These are phyloP conservation scores for Eremobia ochroleuca DNA, from an alignment of 2,888 invertebrate genomes.

Conservation along the genomic window DNA sequence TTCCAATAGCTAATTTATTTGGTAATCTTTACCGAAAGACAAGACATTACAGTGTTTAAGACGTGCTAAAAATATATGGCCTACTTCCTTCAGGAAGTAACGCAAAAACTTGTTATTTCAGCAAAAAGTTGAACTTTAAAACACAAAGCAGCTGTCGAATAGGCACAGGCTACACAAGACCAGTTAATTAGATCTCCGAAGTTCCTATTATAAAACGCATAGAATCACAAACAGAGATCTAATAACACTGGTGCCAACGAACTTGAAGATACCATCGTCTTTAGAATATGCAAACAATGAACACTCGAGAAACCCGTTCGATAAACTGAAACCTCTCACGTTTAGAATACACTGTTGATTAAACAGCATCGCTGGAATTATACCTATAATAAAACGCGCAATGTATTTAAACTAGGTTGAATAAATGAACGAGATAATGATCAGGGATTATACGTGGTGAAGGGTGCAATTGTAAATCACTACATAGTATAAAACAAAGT, in stretches of 20 bases:
- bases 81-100: conserved; percentile 5
- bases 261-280: conserved; percentile 64
- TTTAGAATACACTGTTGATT: conserved; percentile 75
- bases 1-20: not conserved
- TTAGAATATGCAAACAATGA: conserved; percentile 76
- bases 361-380: conserved; percentile 62
- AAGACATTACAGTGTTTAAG: not conserved
- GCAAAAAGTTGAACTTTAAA: conserved; percentile 51
- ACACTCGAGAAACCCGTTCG: conserved; percentile 60
- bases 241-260: conserved; percentile 61
- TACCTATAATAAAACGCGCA: conserved; percentile 63
- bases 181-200: conserved; percentile 60
- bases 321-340: conserved; percentile 64
- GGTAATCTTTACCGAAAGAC: not conserved
- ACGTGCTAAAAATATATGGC: conserved; percentile 33
- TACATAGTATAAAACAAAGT: no score
- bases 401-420: conserved; percentile 54
- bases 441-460: conserved; percentile 44
- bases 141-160: conserved; percentile 56
- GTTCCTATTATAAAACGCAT: conserved; percentile 44
- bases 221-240: conserved; percentile 61
- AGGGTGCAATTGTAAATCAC: conserved; percentile 65
- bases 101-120: conserved; percentile 34
- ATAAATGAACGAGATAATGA: conserved; percentile 52
- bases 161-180: conserved; percentile 40